A percentile compares a stretch with the other conserved stretches of the same genome.
phyloP scores from a whole-genome alignment of 1,140 invertebrate genomes.

The Bombus polaris region DNA sequence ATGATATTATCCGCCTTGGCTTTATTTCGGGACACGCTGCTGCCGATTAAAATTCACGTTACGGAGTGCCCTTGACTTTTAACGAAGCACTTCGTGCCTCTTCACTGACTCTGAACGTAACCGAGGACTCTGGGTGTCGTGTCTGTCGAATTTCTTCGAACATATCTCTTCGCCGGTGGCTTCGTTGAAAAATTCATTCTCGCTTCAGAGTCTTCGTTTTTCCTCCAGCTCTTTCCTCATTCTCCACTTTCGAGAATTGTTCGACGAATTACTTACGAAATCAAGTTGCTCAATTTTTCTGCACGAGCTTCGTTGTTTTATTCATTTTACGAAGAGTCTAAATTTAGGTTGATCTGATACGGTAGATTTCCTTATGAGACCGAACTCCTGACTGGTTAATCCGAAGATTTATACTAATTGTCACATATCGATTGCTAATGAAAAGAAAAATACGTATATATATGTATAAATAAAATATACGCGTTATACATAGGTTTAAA shows the following conservation, averaged over 20 bases:
- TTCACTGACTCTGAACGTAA: slow-evolving; percentile 26
- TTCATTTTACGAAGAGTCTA: neutral
- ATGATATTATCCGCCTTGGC: slow-evolving; percentile 59
- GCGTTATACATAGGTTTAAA: no score
- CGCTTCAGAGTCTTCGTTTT: neutral
- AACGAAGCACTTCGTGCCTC: slow-evolving; percentile 64
- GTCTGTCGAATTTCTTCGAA: slow-evolving; percentile 11
- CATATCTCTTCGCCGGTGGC: neutral
- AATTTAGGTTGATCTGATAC: neutral
- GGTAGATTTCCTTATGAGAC: neutral
- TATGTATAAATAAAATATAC: no score
- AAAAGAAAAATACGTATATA: no score
- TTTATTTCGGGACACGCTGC: slow-evolving; percentile 63
- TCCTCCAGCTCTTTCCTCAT: neutral
- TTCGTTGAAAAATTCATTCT: neutral
- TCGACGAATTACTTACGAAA: neutral
- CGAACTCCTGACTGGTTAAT: no score
- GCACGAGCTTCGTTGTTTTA: neutral
- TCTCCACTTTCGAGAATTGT: neutral
- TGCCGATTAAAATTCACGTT: slow-evolving; percentile 71
- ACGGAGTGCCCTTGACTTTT: slow-evolving; percentile 63
- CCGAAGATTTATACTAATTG: no score
- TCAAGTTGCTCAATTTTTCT: neutral
- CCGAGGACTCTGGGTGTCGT: neutral
- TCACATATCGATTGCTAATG: no score